A percentile compares a stretch with the other conserved stretches of the same genome.
Evolutionary conservation across 2,888 invertebrate genomes (phyloP).

Genomic region (Marasmarcha lunaedactyla): DNA sequence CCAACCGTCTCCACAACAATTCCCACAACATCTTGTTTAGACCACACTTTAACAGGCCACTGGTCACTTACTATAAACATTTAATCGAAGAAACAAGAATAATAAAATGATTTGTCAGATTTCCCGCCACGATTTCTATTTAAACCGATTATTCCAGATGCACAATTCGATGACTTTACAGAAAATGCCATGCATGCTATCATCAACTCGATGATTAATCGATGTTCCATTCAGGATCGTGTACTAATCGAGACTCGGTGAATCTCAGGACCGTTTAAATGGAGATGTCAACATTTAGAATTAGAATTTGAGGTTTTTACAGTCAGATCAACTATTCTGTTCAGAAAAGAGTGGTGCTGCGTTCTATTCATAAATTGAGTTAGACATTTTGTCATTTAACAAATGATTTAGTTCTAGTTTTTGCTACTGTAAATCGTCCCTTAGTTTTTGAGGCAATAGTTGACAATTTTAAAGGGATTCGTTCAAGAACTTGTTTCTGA

Average conservation of each 20-base stretch:
- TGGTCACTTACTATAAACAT: conserved; percentile 20
- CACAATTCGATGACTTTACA: conserved; percentile 31
- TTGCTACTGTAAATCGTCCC: no score
- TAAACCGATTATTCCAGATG: conserved; percentile 24
- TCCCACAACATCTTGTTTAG: conserved; percentile 32
- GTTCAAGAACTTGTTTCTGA: conserved; percentile 7
- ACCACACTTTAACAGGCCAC: conserved; percentile 23
- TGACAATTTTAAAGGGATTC: conserved; percentile 7
- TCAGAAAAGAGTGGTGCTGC: no score
- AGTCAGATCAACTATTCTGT: no score
- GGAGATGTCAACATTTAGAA: neutral
- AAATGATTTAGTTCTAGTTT: no score
- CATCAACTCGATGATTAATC: conserved; percentile 35
- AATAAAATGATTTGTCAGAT: conserved; percentile 25
- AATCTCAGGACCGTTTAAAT: conserved; percentile 14
- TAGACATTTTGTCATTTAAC: no score
- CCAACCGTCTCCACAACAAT: conserved; percentile 16
- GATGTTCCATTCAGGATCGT: conserved; percentile 27
- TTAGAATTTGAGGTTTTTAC: no score
- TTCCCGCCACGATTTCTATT: conserved; percentile 15
- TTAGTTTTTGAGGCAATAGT: conserved; percentile 9
- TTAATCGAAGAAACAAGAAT: conserved; percentile 21
- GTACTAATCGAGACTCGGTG: conserved; percentile 6
- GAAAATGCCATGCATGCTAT: conserved; percentile 23
- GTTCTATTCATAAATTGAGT: no score